Base-by-base conservation (phyloP, 1,140 invertebrate species). In the Aphelinus atriplicis region DNA sequence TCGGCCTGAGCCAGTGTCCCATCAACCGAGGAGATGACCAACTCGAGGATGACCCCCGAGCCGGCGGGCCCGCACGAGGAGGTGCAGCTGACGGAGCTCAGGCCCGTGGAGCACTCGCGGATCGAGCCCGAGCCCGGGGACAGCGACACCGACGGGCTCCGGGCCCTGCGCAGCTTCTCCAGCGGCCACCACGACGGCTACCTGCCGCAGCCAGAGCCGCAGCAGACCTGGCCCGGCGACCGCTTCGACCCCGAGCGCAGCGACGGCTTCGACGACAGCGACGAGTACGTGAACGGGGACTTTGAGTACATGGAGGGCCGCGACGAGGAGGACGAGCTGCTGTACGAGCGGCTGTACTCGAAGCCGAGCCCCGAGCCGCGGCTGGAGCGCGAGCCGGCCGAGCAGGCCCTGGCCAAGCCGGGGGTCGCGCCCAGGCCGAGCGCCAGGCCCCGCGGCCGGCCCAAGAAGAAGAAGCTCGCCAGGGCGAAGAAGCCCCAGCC, bases 61-160 rank as follows among this genome's bases (percentile, higher is more conserved):
- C 10, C 76, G 78, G 53, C 3, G 26, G 3, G 2, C n/a, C 62
- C 63, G 42, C 81, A 81, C 48, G 85, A 87, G 9, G 84, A 84
- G 26, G 73, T 88, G 26, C 81, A 88, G 7, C 64, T 88, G 7
- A 88, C 87, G 3, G 87, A 88, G 73, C 68, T 88, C 7, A 62
- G 83, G 5, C 87, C 87, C 0, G 86, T 88, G 3, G 80, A 86
- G 55, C 85, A 85, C 10, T 88, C 84, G 2, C 58, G 82, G 2
- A 84, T 88, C 7, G 79, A 83, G 48, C 77, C 77, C 42, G 67
- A 77, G 47, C 77, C 81, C 10, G 77, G 80, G 10, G 72, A 65
- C 3, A 51, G 71, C 3, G 80, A 75, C 2, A 84, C 81, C 0
- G 87, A 88, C 57, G 87, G 83, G 2, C 69, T 88, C 0, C 84